phyloP scores from a whole-genome alignment of 2,888 invertebrate species.

The Digitonthophagus gazella region DNA sequence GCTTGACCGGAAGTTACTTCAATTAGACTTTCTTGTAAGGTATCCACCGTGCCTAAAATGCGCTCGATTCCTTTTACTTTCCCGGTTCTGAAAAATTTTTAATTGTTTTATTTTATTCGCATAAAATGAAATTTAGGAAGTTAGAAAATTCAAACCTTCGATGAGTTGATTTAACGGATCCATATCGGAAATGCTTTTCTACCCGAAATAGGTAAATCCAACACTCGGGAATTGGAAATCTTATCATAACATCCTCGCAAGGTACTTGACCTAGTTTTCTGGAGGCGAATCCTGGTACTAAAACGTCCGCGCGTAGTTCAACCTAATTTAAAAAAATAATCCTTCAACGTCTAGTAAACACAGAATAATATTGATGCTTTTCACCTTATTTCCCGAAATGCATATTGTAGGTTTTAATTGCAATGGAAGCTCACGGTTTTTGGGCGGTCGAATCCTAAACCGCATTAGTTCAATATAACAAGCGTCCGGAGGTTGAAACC shows the following conservation, averaged over 20 bases:
- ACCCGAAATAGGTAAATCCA: slow-evolving; percentile 99
- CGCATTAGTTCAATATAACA: slow-evolving; percentile 96
- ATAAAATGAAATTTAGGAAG: too few relatives aligned
- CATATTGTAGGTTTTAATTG: slow-evolving; percentile 90
- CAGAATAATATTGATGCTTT: slow-evolving; percentile 7
- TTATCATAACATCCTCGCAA: slow-evolving; percentile 94
- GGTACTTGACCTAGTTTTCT: slow-evolving; percentile 94
- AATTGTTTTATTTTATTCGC: too few relatives aligned
- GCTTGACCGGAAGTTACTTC: slow-evolving; percentile 96
- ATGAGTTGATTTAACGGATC: slow-evolving; percentile 94
- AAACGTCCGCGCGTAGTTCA: slow-evolving; percentile 90
- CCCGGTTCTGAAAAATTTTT: too few relatives aligned
- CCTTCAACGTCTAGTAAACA: background rate
- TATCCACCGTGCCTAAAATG: slow-evolving; percentile 87
- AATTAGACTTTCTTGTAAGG: slow-evolving; percentile 86
- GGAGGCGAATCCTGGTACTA: slow-evolving; percentile 96
- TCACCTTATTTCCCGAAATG: slow-evolving; percentile 79
- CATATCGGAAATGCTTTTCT: slow-evolving; percentile 96
- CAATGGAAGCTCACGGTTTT: slow-evolving; percentile 93
- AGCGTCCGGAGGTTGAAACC: slow-evolving; percentile 96
- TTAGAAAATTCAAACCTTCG: slow-evolving; percentile 55
- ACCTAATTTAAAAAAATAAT: slow-evolving; percentile 57
- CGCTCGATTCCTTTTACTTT: slow-evolving; percentile 92
- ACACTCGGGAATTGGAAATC: slow-evolving; percentile 97
- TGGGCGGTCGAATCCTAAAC: slow-evolving; percentile 92